Evolutionary conservation across 2,113 vertebrate species (phyloP), one percentile per base, ranked within the genome.

Genomic region (Myxocyprinus asiaticus): DNA sequence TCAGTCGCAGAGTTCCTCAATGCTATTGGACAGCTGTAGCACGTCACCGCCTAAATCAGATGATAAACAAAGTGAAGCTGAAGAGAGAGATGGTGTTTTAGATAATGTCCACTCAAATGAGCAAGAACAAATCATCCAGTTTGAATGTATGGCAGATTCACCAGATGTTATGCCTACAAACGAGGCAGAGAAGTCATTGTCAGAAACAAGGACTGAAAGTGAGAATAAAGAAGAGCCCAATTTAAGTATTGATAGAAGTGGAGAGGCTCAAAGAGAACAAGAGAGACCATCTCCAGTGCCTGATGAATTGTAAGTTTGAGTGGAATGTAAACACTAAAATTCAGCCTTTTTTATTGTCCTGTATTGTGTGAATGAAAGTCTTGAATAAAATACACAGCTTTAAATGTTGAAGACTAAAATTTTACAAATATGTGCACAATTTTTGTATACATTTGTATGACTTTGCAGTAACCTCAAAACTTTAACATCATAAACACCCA

Each of bases 251-350:
- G 66, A 67, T 33, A 63, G 44, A 72, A 72, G 83, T 66, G 79
- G 83, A 12, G 70, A 70, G 67, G 59, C 42, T 63, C 68, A 48
- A 45, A 47, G 48, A 76, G 77, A 77, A 44, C 58, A 44, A 22
- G 76, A 69, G 67, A 69, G 3, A 12, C 44, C 61, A 33, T 15
- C 56, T 73, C 33, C 48, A n/a, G 11, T 56, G 47, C n/a, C 4
- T 22, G 71, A 79, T 15, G 42, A 76, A 62, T 44, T 82, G 87
- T 88, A 88, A 88, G 87, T 85, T 42, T 63, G 45, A 71, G 17
- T 65, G 67, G 12, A 3, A 17, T 14, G 77, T 66, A 11, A 56
- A 73, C 9, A 33, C 17, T 70, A 61, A 47, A 73, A 73, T 72
- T 69, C 11, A 55, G 22, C 22, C 22, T 33, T 33, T 33, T 33